Evolutionary conservation across 2,888 invertebrate species (phyloP), one percentile per base, ranked within the genome.

Genomic region (Drosophila formosana): DNA sequence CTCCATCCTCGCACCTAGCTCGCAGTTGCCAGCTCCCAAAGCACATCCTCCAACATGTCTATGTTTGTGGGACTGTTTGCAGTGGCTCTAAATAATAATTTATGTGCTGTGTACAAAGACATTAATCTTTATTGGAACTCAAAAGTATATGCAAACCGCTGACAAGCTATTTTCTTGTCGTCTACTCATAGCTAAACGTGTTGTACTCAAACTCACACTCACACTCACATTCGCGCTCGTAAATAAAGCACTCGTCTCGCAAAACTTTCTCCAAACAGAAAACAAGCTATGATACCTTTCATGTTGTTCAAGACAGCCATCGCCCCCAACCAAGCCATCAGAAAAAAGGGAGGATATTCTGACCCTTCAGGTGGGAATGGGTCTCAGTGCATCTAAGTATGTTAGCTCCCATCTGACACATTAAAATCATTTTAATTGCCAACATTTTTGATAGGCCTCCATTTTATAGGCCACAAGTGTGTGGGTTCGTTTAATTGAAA

Each of bases 81-180:
- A 45, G 58, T 46, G 55, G 25, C 51, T 65, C 72, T 66, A 69
- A 79, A 72, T 72, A 83, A 83, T 89, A 89, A 85, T 88, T 89
- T 89, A 85, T 89, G 90, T 69, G 60, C 82, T 83, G 82, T 83
- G 68, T 83, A 70, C 84, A 75, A 72, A 80, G 90, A 72, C 85
- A 89, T 85, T 89, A 88, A 85, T 85, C 85, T 89, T 85, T 89
- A 85, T 85, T 88, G 90, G 72, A 77, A 78, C 70, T 85, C 71
- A 85, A 89, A 83, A 89, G 73, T 83, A 60, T 68, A 84, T 65
- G 72, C 75, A 67, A 78, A 64, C 62, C 82, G 56, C 68, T 77
- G 78, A 81, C 81, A 87, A 72, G 67, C 53, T 61, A 72, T 74
- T 81, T 84, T 66, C 64, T 26, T 34, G 70, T 66, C 75, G 37